phyloP scores from a whole-genome alignment of 2,888 invertebrate species.

The Drosophila pullipes region DNA sequence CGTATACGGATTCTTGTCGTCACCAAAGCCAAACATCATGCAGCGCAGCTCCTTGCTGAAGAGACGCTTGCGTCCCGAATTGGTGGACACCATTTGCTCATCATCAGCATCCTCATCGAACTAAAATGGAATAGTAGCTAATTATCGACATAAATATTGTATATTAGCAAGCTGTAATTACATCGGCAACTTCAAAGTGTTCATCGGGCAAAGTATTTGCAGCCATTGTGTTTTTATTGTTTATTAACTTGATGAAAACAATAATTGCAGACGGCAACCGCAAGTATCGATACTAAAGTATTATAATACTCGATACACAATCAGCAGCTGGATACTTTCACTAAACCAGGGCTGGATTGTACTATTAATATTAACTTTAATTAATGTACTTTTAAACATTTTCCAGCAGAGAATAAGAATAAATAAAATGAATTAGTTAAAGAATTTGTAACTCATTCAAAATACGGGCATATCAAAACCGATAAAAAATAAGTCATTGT shows the following conservation, averaged over 20 bases:
- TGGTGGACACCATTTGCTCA: constrained; percentile 89
- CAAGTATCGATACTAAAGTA: constrained; percentile 13
- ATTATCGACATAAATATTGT: background rate
- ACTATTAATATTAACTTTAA: background rate
- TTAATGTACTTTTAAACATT: background rate
- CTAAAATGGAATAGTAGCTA: constrained; percentile 40
- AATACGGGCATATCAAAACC: background rate
- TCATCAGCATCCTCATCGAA: constrained; percentile 88
- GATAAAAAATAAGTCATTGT: background rate
- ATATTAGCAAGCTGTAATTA: constrained; percentile 38
- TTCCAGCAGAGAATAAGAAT: background rate
- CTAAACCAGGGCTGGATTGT: background rate
- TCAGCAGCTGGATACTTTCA: background rate
- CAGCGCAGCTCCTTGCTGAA: constrained; percentile 97
- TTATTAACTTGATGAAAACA: constrained; percentile 17
- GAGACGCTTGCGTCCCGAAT: constrained; percentile 91
- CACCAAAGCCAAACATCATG: constrained; percentile 99
- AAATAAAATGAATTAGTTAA: background rate
- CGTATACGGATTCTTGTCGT: constrained; percentile 99
- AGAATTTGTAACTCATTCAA: background rate
- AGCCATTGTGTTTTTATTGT: constrained; percentile 60
- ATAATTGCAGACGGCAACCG: background rate
- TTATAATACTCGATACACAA: background rate
- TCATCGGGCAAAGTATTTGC: constrained; percentile 72
- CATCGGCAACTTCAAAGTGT: constrained; percentile 81